A percentile compares a stretch with the other conserved stretches of the same genome.
These are phyloP conservation scores for Acleris sparsana DNA, from an alignment of 2,888 invertebrate genomes.

Conservation along the genomic window DNA sequence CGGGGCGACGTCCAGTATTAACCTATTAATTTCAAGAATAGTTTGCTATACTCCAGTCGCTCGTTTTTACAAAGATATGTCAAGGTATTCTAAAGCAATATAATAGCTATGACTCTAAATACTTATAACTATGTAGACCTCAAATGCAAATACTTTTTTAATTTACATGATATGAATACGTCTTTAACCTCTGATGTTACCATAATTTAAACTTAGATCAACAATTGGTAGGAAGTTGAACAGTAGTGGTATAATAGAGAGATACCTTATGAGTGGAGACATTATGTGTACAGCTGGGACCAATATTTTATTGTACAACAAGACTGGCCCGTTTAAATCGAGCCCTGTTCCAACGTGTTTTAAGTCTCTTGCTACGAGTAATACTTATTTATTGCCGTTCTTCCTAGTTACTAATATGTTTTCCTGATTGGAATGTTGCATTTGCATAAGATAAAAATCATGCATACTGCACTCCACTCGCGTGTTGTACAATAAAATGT, in stretches of 20 bases:
- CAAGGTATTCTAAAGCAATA: constrained; percentile 82
- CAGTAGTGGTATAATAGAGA: constrained; percentile 27
- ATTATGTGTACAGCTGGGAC: constrained; percentile 13
- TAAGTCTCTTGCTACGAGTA: not conserved
- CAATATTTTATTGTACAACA: constrained; percentile 34
- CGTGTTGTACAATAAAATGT: constrained; percentile 48
- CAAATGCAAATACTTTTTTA: constrained; percentile 83
- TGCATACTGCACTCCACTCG: constrained; percentile 75
- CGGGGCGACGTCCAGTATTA: constrained; percentile 51
- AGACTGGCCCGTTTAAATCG: constrained; percentile 4
- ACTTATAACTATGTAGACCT: constrained; percentile 82
- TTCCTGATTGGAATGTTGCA: constrained; percentile 76
- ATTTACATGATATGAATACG: constrained; percentile 84
- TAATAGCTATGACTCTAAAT: constrained; percentile 81
- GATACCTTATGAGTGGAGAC: constrained; percentile 16
- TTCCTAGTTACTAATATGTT: constrained; percentile 7
- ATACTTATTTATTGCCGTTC: constrained; percentile 6
- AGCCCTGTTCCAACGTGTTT: constrained; percentile 8
- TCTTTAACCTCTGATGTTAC: constrained; percentile 77
- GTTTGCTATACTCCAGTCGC: constrained; percentile 64
- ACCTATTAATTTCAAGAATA: constrained; percentile 50
- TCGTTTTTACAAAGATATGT: constrained; percentile 81
- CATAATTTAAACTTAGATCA: constrained; percentile 66
- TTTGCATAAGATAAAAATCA: constrained; percentile 74
- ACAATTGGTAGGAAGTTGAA: constrained; percentile 55